Base-by-base conservation (phyloP, 2,113 vertebrate genomes). In the Anarrhichthys ocellatus region DNA sequence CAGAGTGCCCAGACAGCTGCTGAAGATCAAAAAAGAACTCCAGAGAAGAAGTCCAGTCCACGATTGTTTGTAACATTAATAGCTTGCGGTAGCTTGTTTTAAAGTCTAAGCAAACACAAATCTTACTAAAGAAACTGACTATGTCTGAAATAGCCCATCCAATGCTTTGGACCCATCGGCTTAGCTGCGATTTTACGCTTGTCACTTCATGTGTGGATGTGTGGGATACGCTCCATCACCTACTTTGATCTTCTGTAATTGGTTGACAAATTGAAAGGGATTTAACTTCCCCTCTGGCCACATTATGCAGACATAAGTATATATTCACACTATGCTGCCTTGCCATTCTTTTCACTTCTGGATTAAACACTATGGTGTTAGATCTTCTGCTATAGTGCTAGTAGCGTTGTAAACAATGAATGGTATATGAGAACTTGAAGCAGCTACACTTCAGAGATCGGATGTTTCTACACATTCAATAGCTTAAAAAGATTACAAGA, bases 161-260 rank as follows among this genome's bases (percentile, higher is more conserved):
- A 22, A 6, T n/a, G 42, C 17, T 72, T 72, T 40, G 54, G 68
- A 73, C 15, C n/a, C 9, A 58, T 20, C 29, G 14, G 58, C 78
- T 65, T 71, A 22, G n/a, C n/a, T 22, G 22, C 20, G 48, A 38
- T 68, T 40, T 36, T 36, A 36, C 13, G 15, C 63, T 48, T 59
- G 20, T 78, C 50, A 42, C 36, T 10, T 13, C 4, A 38, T 50
- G 32, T 66, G 58, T 24, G 50, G 68, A 24, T 38, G 58, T 6
- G 44, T 61, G 46, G 27, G 18, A 76, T 17, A 15, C 17, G 22
- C 36, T 62, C 9, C 38, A 56, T 63, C 46, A 34, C 7, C 22
- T 17, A 22, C 40, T 76, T 73, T 84, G 71, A 86, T 79, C 34
- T 32, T 56, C 34, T 56, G 11, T 38, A 76, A 79, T 59, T 54